Conservation (phyloP, 2,888 invertebrate species). For the Branchipolynoe longqiensis region DNA sequence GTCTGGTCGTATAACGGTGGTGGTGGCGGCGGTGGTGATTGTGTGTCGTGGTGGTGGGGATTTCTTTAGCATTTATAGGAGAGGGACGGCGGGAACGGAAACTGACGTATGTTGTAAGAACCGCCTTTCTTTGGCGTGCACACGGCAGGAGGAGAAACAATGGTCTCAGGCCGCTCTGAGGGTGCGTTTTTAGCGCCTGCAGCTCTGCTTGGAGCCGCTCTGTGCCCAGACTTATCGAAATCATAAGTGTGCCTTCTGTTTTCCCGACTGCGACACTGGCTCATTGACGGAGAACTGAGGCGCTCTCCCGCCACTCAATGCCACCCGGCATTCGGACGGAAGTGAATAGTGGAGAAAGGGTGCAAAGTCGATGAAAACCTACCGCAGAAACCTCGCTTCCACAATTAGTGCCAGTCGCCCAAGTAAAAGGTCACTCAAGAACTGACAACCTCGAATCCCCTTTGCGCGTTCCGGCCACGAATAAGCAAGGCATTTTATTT, state of each 20-base stretch:
- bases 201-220: not conserved
- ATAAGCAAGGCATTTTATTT: slow-evolving; percentile 3
- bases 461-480: slow-evolving; percentile 22
- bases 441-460: slow-evolving; percentile 39
- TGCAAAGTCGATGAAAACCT: slow-evolving; percentile 7
- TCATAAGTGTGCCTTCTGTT: slow-evolving; percentile 14
- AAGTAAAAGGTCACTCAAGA: slow-evolving; percentile 35
- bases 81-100: not conserved
- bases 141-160: slow-evolving; percentile 4
- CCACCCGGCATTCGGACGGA: not conserved
- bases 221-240: not conserved
- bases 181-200: not conserved
- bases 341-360: slow-evolving; percentile 11
- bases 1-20: too few species aligned
- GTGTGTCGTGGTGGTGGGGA: too few species aligned
- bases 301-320: not conserved
- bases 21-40: too few species aligned
- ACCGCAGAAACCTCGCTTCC: slow-evolving; percentile 24
- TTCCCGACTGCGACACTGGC: not conserved
- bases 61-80: too few species aligned
- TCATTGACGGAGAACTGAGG: not conserved
- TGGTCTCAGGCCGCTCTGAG: slow-evolving; percentile 32
- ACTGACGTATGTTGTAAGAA: slow-evolving; percentile 2
- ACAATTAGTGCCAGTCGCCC: slow-evolving; percentile 31
- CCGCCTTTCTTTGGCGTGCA: slow-evolving; percentile 12